These are phyloP conservation scores for Epinephelus coioides DNA, from an alignment of 2,797 vertebrate species.

Conservation along the genomic window DNA sequence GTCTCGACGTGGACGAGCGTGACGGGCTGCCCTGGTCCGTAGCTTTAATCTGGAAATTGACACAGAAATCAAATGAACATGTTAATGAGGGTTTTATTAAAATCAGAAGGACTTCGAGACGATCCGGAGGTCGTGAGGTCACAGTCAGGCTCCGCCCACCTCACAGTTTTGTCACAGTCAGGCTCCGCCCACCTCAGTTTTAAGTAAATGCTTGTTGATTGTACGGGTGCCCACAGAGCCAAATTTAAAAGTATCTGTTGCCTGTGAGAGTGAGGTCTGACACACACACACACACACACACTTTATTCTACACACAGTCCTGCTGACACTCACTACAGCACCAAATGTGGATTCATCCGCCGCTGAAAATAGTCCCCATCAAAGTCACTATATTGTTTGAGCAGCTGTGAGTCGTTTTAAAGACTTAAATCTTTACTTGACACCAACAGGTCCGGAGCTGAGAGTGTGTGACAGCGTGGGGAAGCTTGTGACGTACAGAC, in stretches of 20 bases:
- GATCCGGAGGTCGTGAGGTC: background rate
- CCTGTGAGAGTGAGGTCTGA: no score
- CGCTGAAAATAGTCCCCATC: no score
- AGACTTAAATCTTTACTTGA: background rate
- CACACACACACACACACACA: no score
- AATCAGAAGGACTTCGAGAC: background rate
- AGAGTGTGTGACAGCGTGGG: background rate
- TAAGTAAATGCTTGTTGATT: background rate
- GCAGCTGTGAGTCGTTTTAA: background rate
- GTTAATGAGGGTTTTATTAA: background rate
- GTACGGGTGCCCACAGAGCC: no score
- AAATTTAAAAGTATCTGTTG: no score
- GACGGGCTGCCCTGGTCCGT: conserved; percentile 89
- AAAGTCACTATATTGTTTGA: background rate
- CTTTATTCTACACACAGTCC: no score
- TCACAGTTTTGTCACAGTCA: background rate
- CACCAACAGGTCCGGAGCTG: background rate
- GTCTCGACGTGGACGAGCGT: conserved; percentile 88
- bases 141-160: background rate
- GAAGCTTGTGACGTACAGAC: background rate
- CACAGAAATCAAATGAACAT: background rate
- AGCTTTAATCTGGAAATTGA: conserved; percentile 89
- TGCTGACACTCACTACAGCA: no score
- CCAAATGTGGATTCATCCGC: no score
- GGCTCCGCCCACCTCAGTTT: background rate